Base-by-base conservation (phyloP, 2,113 vertebrate species). In the Dinomys branickii region DNA sequence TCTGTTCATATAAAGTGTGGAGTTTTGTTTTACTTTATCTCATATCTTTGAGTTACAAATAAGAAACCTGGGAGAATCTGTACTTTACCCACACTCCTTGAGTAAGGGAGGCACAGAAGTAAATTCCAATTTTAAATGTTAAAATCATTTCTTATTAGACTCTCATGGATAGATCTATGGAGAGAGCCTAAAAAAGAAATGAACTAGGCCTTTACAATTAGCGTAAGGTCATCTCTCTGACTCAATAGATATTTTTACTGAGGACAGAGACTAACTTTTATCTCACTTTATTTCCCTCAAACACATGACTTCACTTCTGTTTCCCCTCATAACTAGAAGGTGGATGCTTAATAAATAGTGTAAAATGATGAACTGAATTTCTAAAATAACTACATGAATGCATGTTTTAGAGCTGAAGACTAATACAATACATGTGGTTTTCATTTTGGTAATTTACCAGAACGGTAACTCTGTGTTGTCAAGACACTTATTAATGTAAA, bases 1-100 rank as follows among this genome's bases (percentile, higher is more conserved):
- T 12, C 20, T 69, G 78, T 93, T 63, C 26, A 59, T 63, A 38
- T 61, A 83, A 81, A 93, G 20, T 91, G 95, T 77, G 63, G 91
- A 69, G 8, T n/a, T 41, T 94, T n/a, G 38, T 80, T 24, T 81
- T 54, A 41, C 58, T 33, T 59, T 93, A 41, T 35, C 38, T 14
- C 41, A 24, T 30, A 77, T 38, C 3, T 17, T 71, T 59, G 26
- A 91, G 58, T 95, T 88, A 85, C 5, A 56, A 88, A 84, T 38
- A 38, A 93, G 52, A 78, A 3, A 78, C 22, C 44, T 71, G 9
- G 7, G 6, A 80, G 90, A 47, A 28, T 61, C 58, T 56, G 11
- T 33, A 77, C 77, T 44, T 61, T 82, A 26, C 47, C 35, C 20
- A 50, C 16, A 7, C 13, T 94, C n/a, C 50, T 0, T n/a, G 61